These are phyloP conservation scores for Helostoma temminkii DNA, from an alignment of 2,797 vertebrate genomes.

Conservation along the genomic window DNA sequence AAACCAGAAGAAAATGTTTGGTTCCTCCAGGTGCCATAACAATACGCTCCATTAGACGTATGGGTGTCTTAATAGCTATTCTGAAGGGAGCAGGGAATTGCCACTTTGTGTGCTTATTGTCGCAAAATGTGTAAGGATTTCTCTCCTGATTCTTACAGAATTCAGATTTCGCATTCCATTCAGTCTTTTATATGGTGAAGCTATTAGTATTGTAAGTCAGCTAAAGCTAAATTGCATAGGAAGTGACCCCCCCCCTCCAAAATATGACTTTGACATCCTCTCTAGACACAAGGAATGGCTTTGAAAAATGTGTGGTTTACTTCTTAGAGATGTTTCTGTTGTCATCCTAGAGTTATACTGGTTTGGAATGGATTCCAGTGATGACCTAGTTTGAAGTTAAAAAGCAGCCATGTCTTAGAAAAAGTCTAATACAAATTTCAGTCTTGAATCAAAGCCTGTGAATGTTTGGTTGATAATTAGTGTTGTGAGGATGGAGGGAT, in stretches of 20 bases:
- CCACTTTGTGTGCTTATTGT: not conserved
- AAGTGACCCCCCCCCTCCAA: too few species aligned
- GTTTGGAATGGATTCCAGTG: conserved; percentile 7
- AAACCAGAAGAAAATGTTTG: not conserved
- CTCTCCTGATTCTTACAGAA: not conserved
- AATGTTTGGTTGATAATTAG: conserved; percentile 15
- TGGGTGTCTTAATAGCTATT: not conserved
- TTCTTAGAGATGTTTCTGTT: not conserved
- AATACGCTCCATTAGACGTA: conserved; percentile 6
- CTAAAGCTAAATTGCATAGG: too few species aligned
- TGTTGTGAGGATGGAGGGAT: conserved; percentile 17
- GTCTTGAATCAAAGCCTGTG: conserved; percentile 31
- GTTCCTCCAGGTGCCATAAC: conserved; percentile 5
- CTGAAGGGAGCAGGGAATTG: not conserved
- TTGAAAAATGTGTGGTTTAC: too few species aligned
- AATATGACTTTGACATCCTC: too few species aligned
- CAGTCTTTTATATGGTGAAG: too few species aligned
- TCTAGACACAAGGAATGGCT: too few species aligned
- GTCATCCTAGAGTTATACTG: not conserved
- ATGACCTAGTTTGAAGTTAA: conserved; percentile 32
- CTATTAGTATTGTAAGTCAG: too few species aligned
- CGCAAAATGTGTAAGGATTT: not conserved
- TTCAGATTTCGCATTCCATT: too few species aligned
- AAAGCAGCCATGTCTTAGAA: not conserved
- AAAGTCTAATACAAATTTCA: conserved; percentile 1